Base-by-base conservation (phyloP, 2,113 vertebrate genomes). In the Thamnophis sirtalis region DNA sequence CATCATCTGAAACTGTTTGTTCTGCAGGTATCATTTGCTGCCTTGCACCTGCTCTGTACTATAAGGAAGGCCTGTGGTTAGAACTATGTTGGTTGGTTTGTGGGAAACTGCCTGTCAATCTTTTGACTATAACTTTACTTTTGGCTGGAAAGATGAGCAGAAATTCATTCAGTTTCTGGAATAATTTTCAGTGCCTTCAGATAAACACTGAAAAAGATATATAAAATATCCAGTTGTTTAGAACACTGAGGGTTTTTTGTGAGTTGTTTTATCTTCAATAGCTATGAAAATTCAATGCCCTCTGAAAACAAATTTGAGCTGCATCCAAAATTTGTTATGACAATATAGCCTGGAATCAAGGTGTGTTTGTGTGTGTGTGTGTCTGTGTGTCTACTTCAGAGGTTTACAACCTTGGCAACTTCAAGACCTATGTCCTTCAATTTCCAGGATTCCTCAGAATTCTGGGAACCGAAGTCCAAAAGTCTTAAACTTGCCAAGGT, bases 181-280 rank as follows among this genome's bases (percentile, higher is more conserved):
- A 53, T 7, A 87, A 53, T 54, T 87, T 53, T 17, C 17, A 88
- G 38, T 13, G n/a, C n/a, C 22, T 80, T 54, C 88, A 93, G 26
- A 11, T 43, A 53, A 73, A 0, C 89, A 43, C 49, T 60, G 85
- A 73, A 0, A 9, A 8, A 73, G 26, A 91, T 80, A 49, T 58
- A 93, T 49, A 88, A 94, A 2, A 26, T 86, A 91, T 1, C 3
- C 0, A 94, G 88, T 51, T 89, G 58, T 28, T 93, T 90, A 88
- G 28, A 28, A n/a, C 48, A 92, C 0, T 2, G 5, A 91, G 2
- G 73, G 55, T 9, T 2, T 94, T 95, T 50, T 90, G 24, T 87
- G 87, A 90, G 89, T 94, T 94, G 17, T 26, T 89, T 28, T 87
- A 95, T 87, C 58, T 94, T 53, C 88, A 91, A 87, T 19, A 24